Base-by-base conservation (phyloP, 2,797 vertebrate species). In the Crossoptilon crossoptilon region DNA sequence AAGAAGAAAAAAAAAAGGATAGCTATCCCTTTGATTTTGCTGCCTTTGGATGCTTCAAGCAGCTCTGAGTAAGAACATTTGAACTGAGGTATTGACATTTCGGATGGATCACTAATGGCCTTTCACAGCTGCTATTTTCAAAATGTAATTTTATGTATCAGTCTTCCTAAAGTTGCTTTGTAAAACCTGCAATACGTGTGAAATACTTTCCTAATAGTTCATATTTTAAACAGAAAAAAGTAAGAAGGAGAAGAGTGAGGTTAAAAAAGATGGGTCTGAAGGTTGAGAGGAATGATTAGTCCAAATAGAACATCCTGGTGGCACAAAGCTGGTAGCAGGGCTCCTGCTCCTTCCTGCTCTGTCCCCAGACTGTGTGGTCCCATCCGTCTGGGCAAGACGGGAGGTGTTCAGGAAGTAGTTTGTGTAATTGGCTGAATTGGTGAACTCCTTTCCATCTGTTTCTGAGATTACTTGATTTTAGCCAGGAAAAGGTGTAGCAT, bases 11-110 rank as follows among this genome's bases (percentile, higher is more conserved):
- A 7, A 44, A 56, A 91, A 74, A 15, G 13, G 16, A 67, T 63
- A 80, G 6, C 41, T 60, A n/a, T 91, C 55, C 21, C 31, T 95
- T 92, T 96, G 90, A 95, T 92, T 90, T 73, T 78, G 11, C 27
- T 93, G 79, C 48, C 43, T 75, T 60, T 72, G 56, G 70, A 56
- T 75, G 35, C 41, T 76, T 86, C 39, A 67, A 78, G 51, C 11
- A 7, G 14, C 23, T 80, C 26, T 2, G 11, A 51, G 55, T 24
- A 55, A 81, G 51, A 86, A 16, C 13, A 5, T 85, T 76, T 84
- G 70, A 82, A 84, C 58, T 43, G 24, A 84, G 60, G 46, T 48
- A 85, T 55, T 75, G 94, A 88, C 35, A 19, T 91, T 91, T 73
- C 41, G 66, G 49, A 23, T 29, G 56, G 63, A 51, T 59, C 51